These are phyloP conservation scores for Cliona cf. orientalis DNA, from an alignment of 37 sponge, comb jelly and placozoan species.

Conservation along the genomic window DNA sequence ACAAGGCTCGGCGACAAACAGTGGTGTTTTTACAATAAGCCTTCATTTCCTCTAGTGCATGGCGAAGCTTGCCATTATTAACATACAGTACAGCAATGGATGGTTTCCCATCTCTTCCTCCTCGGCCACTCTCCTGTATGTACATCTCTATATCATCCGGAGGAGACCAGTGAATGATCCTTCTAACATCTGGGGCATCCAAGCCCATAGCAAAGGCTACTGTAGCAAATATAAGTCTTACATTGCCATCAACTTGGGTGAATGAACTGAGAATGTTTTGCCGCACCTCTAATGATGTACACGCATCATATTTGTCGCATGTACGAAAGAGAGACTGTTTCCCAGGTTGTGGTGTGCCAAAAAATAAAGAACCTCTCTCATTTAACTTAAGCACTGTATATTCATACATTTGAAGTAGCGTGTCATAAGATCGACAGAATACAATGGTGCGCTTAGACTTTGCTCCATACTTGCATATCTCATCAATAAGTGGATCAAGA, in stretches of 20 bases:
- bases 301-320: slow-evolving; percentile 30
- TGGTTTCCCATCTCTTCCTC: slow-evolving; percentile 55
- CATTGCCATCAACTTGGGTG: slow-evolving; percentile 8
- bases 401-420: slow-evolving; percentile 2
- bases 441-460: background rate
- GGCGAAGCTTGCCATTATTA: background rate
- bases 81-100: slow-evolving; percentile 30
- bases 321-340: background rate
- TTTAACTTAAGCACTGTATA: background rate
- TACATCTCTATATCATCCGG: slow-evolving; percentile 45
- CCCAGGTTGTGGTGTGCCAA: background rate
- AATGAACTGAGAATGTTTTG: slow-evolving; percentile 35
- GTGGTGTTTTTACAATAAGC: slow-evolving; percentile 32
- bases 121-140: slow-evolving; percentile 61
- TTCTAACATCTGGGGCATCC: slow-evolving; percentile 46
- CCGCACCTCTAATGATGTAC: slow-evolving; percentile 14
- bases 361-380: background rate
- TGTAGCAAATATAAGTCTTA: slow-evolving; percentile 50
- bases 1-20: slow-evolving; percentile 10
- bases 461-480: background rate
- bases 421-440: slow-evolving; percentile 26
- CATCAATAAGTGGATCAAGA: slow-evolving; percentile 26
- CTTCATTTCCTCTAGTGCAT: slow-evolving; percentile 3
- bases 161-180: slow-evolving; percentile 42
- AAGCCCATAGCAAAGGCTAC: slow-evolving; percentile 70